Conservation (phyloP, 2,797 vertebrate species). For the Clarias platycephalus region DNA sequence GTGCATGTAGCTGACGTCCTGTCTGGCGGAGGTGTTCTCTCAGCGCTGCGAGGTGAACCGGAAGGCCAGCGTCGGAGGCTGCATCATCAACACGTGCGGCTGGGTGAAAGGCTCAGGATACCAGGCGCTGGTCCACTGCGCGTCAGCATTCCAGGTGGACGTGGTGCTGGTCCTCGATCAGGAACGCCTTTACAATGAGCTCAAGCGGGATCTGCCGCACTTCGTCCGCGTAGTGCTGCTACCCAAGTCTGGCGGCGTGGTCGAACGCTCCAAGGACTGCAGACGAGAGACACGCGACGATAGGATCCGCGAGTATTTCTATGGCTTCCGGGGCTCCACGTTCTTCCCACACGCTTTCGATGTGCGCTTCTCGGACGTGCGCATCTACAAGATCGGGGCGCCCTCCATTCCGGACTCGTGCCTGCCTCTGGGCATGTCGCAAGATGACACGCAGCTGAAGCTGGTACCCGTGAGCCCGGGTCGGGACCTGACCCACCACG, state of each 20-base stretch:
- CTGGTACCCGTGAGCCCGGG: constrained; percentile 93
- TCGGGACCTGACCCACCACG: constrained; percentile 93
- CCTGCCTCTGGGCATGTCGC: constrained; percentile 94
- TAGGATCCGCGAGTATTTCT: constrained; percentile 95
- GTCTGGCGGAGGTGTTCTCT: constrained; percentile 92
- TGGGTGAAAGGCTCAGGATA: constrained; percentile 98
- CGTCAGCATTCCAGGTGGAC: constrained; percentile 95
- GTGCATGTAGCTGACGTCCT: constrained; percentile 83
- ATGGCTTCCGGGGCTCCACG: constrained; percentile 88
- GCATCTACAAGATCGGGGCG: constrained; percentile 96
- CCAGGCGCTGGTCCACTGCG: constrained; percentile 94
- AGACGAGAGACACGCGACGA: constrained; percentile 90
- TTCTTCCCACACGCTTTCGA: constrained; percentile 96
- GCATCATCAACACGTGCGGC: constrained; percentile 96
- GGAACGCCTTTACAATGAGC: constrained; percentile 94
- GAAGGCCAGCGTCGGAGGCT: constrained; percentile 91
- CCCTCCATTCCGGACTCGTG: constrained; percentile 97
- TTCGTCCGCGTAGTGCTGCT: constrained; percentile 92
- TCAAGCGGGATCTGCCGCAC: constrained; percentile 93
- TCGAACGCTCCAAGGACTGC: constrained; percentile 95
- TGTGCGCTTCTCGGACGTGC: constrained; percentile 94
- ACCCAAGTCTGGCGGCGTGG: constrained; percentile 92
- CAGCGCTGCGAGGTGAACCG: constrained; percentile 95
- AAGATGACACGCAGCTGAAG: constrained; percentile 97
- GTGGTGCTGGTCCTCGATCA: constrained; percentile 96